phyloP scores from a whole-genome alignment of 2,797 vertebrate species.

The Spinus pinus region DNA sequence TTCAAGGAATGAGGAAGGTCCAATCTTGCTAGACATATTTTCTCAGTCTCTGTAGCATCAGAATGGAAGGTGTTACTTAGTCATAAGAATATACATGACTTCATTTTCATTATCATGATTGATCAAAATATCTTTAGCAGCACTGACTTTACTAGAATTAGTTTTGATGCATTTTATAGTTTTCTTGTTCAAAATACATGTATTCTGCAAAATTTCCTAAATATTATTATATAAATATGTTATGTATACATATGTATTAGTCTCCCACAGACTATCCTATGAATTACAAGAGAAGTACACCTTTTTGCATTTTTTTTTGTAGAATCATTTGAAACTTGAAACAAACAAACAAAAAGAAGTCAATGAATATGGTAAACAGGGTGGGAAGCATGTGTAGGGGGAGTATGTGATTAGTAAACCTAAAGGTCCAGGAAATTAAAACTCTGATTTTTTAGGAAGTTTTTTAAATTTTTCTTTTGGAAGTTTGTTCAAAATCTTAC shows the following conservation, averaged over 20 bases:
- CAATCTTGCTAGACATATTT: fast-evolving
- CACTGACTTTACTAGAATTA: neutral
- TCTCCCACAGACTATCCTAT: neutral
- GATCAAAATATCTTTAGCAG: neutral
- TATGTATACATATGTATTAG: neutral
- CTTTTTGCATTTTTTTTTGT: neutral
- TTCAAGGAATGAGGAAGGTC: neutral
- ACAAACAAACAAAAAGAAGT: neutral
- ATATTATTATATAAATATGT: neutral
- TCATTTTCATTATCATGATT: neutral
- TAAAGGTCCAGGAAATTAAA: neutral
- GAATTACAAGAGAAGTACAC: neutral
- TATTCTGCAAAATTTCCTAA: neutral
- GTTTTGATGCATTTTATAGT: neutral
- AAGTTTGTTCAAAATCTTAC: neutral
- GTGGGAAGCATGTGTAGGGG: fast-evolving
- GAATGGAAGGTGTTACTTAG: neutral
- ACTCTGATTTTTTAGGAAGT: neutral
- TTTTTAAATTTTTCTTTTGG: neutral
- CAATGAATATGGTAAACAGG: neutral
- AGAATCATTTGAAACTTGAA: neutral
- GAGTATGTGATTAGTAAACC: neutral
- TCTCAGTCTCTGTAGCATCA: neutral
- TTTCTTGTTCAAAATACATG: neutral
- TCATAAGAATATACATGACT: neutral